Evolutionary conservation across 2,113 vertebrate species (phyloP).

Genomic region (Gadus macrocephalus): DNA sequence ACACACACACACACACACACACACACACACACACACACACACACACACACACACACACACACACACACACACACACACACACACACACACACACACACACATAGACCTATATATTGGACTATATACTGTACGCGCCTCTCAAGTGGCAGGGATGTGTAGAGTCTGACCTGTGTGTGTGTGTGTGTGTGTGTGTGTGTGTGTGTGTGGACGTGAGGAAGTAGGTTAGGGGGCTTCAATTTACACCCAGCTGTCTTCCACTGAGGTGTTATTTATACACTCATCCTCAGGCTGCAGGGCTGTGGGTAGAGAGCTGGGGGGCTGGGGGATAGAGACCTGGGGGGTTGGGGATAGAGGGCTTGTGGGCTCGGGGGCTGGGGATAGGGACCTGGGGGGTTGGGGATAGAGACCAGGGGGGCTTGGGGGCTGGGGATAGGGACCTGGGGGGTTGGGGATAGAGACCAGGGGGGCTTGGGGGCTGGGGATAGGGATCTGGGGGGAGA

Average conservation of each 20-base stretch:
- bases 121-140: too few species aligned
- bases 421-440: too few species aligned
- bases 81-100: too few species aligned
- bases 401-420: background rate
- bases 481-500: background rate
- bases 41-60: too few species aligned
- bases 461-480: background rate
- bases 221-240: conserved; percentile 31
- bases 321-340: background rate
- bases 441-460: background rate
- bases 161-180: background rate
- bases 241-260: conserved; percentile 23
- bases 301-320: background rate
- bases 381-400: background rate
- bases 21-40: background rate
- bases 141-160: too few species aligned
- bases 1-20: too few species aligned
- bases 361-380: background rate
- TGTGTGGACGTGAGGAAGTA: conserved; percentile 5
- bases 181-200: background rate
- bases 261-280: conserved; percentile 47
- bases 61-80: too few species aligned
- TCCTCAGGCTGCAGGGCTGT: background rate
- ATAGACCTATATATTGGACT: too few species aligned
- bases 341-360: background rate